A percentile compares a stretch with the other conserved stretches of the same genome.
These are phyloP conservation scores for Ditula angustiorana DNA, from an alignment of 2,888 invertebrate genomes.

Conservation along the genomic window DNA sequence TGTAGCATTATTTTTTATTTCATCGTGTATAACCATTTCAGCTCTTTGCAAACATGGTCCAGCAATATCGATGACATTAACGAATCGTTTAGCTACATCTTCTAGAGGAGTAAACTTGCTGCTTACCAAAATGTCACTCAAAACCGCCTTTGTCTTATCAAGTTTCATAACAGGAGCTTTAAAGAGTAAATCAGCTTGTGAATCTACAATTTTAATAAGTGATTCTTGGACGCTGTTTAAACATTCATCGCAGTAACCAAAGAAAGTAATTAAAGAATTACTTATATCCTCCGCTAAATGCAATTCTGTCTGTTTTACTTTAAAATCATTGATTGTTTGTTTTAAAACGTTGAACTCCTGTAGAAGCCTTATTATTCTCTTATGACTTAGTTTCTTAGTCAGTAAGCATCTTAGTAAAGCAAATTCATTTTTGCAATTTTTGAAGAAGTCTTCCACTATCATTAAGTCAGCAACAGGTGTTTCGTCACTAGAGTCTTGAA, in stretches of 20 bases:
- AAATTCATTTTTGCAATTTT: conserved; percentile 67
- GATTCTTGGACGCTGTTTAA: conserved; percentile 58
- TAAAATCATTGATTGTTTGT: conserved; percentile 60
- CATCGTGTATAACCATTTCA: conserved; percentile 51
- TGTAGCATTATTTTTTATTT: conserved; percentile 50
- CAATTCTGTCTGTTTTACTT: conserved; percentile 52
- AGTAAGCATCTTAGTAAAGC: conserved; percentile 64
- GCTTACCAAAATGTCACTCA: conserved; percentile 44
- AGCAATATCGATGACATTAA: conserved; percentile 47
- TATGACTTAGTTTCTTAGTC: conserved; percentile 62
- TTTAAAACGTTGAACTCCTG: conserved; percentile 67
- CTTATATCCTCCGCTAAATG: conserved; percentile 58
- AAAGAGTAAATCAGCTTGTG: conserved; percentile 61
- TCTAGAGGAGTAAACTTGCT: conserved; percentile 47
- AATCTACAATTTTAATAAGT: conserved; percentile 60
- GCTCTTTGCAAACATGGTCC: conserved; percentile 52
- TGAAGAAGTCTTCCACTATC: conserved; percentile 68
- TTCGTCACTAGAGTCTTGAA: conserved; percentile 60
- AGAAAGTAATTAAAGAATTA: conserved; percentile 56
- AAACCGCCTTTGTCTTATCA: conserved; percentile 45
- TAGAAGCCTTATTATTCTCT: conserved; percentile 69
- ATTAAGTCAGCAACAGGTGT: conserved; percentile 60
- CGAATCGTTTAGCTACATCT: conserved; percentile 46
- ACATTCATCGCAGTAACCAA: conserved; percentile 60
- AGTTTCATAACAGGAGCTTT: conserved; percentile 57